Conservation (phyloP, 2,797 vertebrate species). For the Danionella dracula region DNA sequence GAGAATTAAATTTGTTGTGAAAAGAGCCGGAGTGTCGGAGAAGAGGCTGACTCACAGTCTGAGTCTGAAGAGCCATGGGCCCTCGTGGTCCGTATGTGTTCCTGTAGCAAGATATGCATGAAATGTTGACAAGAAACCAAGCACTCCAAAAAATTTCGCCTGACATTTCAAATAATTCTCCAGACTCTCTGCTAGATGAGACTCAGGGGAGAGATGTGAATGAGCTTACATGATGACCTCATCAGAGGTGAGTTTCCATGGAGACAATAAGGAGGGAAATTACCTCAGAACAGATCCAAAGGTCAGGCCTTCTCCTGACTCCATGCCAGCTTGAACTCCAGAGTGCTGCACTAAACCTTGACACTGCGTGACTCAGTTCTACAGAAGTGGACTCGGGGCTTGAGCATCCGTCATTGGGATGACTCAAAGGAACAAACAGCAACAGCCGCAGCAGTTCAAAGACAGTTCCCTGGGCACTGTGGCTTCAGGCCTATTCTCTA, state of each 20-base stretch:
- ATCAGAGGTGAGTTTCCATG: slow-evolving; percentile 32
- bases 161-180: slow-evolving; percentile 11
- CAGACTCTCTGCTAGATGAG: background rate
- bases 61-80: background rate
- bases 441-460: background rate
- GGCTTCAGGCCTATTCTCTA: background rate
- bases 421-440: slow-evolving; percentile 5
- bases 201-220: slow-evolving; percentile 6
- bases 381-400: background rate
- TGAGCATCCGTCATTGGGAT: slow-evolving; percentile 8
- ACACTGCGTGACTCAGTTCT: background rate
- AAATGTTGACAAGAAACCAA: slow-evolving; percentile 7
- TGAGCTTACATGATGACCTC: slow-evolving; percentile 6
- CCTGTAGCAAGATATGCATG: background rate
- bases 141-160: slow-evolving; percentile 10
- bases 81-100: slow-evolving; percentile 6
- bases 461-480: background rate
- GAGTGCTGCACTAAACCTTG: background rate
- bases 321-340: background rate
- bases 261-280: slow-evolving; percentile 33
- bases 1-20: no score
- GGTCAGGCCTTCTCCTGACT: slow-evolving; percentile 18
- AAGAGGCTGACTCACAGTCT: slow-evolving; percentile 14
- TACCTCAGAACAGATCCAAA: slow-evolving; percentile 32
- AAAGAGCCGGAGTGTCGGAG: background rate